A percentile compares a stretch with the other conserved stretches of the same genome.
These are phyloP conservation scores for Petrocephalus sullivani DNA, from an alignment of 2,797 vertebrate genomes.

Conservation along the genomic window DNA sequence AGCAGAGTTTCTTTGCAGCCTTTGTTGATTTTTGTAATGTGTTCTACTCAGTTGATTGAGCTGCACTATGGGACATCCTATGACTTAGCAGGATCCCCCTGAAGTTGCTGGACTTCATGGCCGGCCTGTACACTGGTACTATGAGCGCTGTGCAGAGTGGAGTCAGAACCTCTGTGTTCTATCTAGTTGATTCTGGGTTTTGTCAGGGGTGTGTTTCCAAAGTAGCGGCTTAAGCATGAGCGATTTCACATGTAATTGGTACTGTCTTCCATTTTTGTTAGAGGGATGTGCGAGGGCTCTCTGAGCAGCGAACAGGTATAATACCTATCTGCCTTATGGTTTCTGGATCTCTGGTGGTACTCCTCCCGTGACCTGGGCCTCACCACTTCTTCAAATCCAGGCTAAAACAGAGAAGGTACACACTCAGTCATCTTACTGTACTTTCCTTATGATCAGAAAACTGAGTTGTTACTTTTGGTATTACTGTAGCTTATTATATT, in stretches of 20 bases:
- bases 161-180: no score
- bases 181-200: no score
- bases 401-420: slow-evolving; percentile 49
- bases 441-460: neutral
- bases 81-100: no score
- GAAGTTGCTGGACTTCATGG: no score
- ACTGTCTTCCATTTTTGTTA: neutral
- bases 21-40: no score
- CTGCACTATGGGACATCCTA: no score
- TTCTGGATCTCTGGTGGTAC: slow-evolving; percentile 65
- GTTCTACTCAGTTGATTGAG: no score
- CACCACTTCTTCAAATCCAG: slow-evolving; percentile 61
- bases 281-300: neutral
- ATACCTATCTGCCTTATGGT: slow-evolving; percentile 77
- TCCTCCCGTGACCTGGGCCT: slow-evolving; percentile 76
- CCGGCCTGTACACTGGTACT: no score
- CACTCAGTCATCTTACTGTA: neutral
- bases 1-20: no score
- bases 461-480: neutral
- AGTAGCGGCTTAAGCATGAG: neutral
- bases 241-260: neutral
- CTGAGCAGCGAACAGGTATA: neutral
- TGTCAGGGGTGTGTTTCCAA: no score
- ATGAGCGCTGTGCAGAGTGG: no score
- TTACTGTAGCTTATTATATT: neutral